These are phyloP conservation scores for Melanocharis versteri DNA, from an alignment of 2,113 vertebrate genomes.

Conservation along the genomic window DNA sequence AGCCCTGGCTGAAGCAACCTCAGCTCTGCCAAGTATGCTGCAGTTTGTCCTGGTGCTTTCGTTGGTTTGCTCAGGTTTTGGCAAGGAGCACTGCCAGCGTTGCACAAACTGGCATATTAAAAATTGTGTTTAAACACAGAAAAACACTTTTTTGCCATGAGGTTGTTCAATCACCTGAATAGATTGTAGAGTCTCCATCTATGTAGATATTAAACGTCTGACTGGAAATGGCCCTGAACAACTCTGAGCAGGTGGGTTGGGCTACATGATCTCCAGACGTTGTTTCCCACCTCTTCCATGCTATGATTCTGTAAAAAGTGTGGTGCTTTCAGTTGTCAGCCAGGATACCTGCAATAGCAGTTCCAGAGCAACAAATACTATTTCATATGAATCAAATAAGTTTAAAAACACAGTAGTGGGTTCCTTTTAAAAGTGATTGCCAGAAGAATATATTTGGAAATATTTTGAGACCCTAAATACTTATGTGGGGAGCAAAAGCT, in stretches of 20 bases:
- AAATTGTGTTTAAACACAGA: neutral
- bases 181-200: neutral
- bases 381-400: neutral
- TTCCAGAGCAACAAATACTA: neutral
- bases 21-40: neutral
- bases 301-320: neutral
- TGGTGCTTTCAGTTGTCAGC: neutral
- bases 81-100: neutral
- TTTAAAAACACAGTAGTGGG: neutral
- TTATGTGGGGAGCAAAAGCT: neutral
- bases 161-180: neutral
- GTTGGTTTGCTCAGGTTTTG: neutral
- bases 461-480: neutral
- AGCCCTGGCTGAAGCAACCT: neutral
- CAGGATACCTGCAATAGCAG: neutral
- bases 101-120: neutral
- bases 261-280: neutral
- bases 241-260: neutral
- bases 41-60: neutral
- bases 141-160: neutral
- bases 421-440: neutral
- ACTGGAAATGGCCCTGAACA: neutral
- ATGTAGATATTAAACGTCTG: neutral
- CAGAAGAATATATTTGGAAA: neutral
- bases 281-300: neutral